Evolutionary conservation across 2,797 vertebrate genomes (phyloP).

Genomic region (Leucoraja ocellata): DNA sequence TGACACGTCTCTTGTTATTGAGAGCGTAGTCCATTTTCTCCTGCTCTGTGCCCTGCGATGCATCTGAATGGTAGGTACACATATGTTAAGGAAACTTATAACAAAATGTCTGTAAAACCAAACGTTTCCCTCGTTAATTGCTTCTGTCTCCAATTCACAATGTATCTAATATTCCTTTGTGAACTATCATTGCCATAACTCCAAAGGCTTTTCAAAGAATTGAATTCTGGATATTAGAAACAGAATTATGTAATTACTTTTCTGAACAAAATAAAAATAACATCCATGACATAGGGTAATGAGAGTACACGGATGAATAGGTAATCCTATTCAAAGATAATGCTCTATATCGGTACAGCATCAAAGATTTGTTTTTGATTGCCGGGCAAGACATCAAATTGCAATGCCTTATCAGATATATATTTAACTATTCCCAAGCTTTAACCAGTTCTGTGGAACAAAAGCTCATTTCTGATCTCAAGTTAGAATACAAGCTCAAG

Average conservation of each 20-base stretch:
- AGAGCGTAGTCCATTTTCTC: slow-evolving; percentile 88
- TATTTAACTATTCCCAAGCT: background rate
- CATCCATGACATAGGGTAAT: background rate
- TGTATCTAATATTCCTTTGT: background rate
- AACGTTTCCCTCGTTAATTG: background rate
- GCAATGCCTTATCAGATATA: background rate
- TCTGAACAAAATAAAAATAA: background rate
- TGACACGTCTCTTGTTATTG: slow-evolving; percentile 86
- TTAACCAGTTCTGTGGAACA: background rate
- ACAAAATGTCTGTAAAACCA: background rate
- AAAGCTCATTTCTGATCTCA: background rate
- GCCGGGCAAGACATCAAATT: background rate
- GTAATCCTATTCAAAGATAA: background rate
- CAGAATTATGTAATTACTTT: background rate
- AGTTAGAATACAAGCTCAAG: background rate
- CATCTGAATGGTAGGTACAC: slow-evolving; percentile 83
- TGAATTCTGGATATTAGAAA: background rate
- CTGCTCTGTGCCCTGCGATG: slow-evolving; percentile 88
- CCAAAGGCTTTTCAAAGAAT: background rate
- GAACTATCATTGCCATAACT: background rate
- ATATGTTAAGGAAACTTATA: slow-evolving; percentile 67
- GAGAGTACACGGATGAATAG: no score
- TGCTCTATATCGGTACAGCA: background rate
- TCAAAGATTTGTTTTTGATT: background rate
- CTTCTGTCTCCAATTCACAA: background rate